Base-by-base conservation (phyloP, 1,140 invertebrate genomes). In the Cotesia typhae region DNA sequence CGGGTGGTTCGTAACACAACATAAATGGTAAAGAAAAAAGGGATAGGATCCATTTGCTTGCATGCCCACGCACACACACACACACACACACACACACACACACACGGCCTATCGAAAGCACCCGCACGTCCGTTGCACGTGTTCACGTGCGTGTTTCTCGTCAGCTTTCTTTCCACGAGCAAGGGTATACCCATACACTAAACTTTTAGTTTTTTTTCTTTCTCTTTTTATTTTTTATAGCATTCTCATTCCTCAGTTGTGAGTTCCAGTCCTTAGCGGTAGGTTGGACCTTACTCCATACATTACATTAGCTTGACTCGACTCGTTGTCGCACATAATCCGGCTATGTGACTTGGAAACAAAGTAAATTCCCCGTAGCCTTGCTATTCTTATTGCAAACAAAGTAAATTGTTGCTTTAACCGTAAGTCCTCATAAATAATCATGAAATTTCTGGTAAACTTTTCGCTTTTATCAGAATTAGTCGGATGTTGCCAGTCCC, bases 121-220 rank as follows among this genome's bases (percentile, higher is more conserved):
- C 41, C 59, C 41, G 57, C 59, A 70, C 55, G 38, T 70, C 59
- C 57, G 38, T 61, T 61, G 68, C 68, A 70, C 66, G 57, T 63
- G 38, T 61, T 57, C 36, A 37, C 53, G 35, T 68, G 53, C 55
- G 35, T 57, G 36, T 68, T 20, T 37, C 35, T 37, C 20, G 14
- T 14, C 53, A 38, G 9, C 52, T 55, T 38, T 12, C 9, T 12
- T 59, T 47, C 41, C 41, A 47, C 5, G 2, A 47, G 41, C 5
- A 9, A 47, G 41, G 41, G 41, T 47, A 47, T 47, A 47, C 41
- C 41, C 41, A 47, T 47, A 47, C 41, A 47, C 41, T 47, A 2
- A 9, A 47, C 10, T 47, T 47, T 47, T 47, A 47, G 41, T 47
- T 47, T 47, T 47, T 47, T 47, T 47, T 47, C 5, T 47, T 47